Conservation (phyloP, 2,888 invertebrate genomes). For the Ophonus ardosiacus region DNA sequence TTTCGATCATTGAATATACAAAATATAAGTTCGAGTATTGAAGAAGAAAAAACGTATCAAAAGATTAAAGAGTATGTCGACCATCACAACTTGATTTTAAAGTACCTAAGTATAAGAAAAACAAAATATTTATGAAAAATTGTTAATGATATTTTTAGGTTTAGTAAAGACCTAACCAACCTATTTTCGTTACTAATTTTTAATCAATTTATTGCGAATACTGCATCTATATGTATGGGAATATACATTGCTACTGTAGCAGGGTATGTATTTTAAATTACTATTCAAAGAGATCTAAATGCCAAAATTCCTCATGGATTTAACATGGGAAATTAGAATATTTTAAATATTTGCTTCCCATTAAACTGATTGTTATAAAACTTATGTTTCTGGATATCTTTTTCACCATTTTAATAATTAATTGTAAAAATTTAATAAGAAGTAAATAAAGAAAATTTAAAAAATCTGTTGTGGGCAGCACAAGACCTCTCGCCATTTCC, state of each 20-base stretch:
- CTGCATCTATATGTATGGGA: constrained; percentile 40
- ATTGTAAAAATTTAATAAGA: too few species aligned
- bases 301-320: too few species aligned
- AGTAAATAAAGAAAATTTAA: too few species aligned
- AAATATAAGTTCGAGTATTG: not conserved
- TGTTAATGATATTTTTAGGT: not conserved
- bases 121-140: not conserved
- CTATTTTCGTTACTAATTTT: constrained; percentile 34
- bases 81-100: constrained; percentile 28
- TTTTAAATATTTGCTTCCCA: too few species aligned
- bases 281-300: not conserved
- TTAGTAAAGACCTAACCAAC: constrained; percentile 18
- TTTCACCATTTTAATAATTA: too few species aligned
- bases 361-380: too few species aligned
- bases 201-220: constrained; percentile 36
- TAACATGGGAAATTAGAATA: too few species aligned
- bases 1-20: not conserved
- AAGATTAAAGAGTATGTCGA: constrained; percentile 25
- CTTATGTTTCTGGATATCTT: too few species aligned
- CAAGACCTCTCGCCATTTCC: too few species aligned
- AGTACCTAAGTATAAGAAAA: not conserved
- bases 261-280: constrained; percentile 14
- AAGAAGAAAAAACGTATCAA: not conserved
- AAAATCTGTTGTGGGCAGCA: too few species aligned
- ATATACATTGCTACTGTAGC: constrained; percentile 22